These are phyloP conservation scores for Trogon surrucura DNA, from an alignment of 2,113 vertebrate genomes.

Conservation along the genomic window DNA sequence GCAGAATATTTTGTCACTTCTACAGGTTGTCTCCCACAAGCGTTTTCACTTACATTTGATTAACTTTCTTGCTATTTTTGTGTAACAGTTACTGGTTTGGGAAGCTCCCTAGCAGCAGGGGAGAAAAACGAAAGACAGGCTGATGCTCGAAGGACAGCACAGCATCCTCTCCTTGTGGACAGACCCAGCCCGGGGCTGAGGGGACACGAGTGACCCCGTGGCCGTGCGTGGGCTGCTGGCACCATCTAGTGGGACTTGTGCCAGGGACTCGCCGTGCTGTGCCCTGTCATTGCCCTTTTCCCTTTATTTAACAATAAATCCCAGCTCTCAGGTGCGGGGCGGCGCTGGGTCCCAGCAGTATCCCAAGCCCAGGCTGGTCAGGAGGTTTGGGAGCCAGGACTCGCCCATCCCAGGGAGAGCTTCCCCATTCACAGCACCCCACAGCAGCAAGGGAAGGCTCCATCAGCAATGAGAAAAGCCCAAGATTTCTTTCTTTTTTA, in stretches of 20 bases:
- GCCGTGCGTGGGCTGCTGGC: slow-evolving; percentile 2
- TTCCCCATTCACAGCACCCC: accelerated
- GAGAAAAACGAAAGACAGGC: background rate
- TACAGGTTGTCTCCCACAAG: background rate
- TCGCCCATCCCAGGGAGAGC: accelerated
- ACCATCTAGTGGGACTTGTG: slow-evolving; percentile 18
- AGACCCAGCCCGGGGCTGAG: background rate
- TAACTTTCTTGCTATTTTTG: background rate
- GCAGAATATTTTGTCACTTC: background rate
- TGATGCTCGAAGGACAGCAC: background rate
- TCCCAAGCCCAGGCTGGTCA: background rate
- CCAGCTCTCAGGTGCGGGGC: background rate
- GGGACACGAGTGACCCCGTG: background rate
- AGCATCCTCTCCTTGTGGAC: accelerated
- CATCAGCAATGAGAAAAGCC: background rate
- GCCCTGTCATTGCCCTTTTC: background rate
- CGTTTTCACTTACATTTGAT: background rate
- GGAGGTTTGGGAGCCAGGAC: background rate
- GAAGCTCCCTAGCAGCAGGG: background rate
- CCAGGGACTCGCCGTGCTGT: background rate
- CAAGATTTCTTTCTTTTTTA: background rate
- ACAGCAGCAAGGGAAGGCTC: accelerated
- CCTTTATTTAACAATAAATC: background rate
- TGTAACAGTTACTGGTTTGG: background rate
- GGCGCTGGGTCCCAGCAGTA: background rate